These are phyloP conservation scores for Lineus longissimus DNA, from an alignment of 1,140 invertebrate species.

Conservation along the genomic window DNA sequence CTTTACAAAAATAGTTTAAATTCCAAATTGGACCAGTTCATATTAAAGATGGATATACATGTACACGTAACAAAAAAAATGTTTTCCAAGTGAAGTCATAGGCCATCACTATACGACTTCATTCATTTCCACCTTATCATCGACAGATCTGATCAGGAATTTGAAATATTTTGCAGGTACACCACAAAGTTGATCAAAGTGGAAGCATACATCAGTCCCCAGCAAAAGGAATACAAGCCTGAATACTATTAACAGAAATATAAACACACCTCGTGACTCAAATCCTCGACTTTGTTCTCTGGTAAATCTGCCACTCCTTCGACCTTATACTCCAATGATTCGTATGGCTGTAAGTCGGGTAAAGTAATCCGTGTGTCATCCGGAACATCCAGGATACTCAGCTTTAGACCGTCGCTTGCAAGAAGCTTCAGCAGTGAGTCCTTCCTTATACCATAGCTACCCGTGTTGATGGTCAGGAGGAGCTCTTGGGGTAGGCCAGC, in stretches of 20 bases:
- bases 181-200: too few relatives aligned
- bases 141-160: too few relatives aligned
- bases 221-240: too few relatives aligned
- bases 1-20: not conserved
- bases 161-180: too few relatives aligned
- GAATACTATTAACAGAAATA: too few relatives aligned
- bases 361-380: not conserved
- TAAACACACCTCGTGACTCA: slow-evolving; percentile 5
- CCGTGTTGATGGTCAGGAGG: slow-evolving; percentile 52
- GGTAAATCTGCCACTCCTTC: slow-evolving; percentile 10
- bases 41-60: too few relatives aligned
- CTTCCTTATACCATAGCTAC: slow-evolving; percentile 50
- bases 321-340: not conserved
- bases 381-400: slow-evolving; percentile 14
- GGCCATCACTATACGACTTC: too few relatives aligned
- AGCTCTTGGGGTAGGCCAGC: slow-evolving; percentile 57
- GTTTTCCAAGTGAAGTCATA: too few relatives aligned
- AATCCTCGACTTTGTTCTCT: slow-evolving; percentile 10
- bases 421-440: slow-evolving; percentile 17
- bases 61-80: not conserved
- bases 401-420: slow-evolving; percentile 20
- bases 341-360: not conserved
- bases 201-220: too few relatives aligned
- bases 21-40: too few relatives aligned
- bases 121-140: too few relatives aligned